phyloP scores from a whole-genome alignment of 2,113 vertebrate genomes.

The Accipiter cooperii region DNA sequence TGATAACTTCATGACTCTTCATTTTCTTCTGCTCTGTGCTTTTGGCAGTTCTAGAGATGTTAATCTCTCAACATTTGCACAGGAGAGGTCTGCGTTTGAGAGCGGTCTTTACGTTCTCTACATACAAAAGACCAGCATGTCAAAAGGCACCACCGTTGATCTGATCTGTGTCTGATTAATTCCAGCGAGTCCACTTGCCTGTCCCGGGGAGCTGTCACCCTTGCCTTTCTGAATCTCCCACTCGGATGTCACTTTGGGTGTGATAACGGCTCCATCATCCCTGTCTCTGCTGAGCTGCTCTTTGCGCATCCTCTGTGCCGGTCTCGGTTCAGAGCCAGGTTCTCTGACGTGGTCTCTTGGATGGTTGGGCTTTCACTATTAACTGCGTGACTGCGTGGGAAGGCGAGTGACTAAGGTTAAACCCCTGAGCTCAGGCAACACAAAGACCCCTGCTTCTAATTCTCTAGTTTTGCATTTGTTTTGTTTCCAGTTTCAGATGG shows the following conservation, averaged over 20 bases:
- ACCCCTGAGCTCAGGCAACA: background rate
- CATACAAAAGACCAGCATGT: background rate
- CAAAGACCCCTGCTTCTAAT: background rate
- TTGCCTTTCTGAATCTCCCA: background rate
- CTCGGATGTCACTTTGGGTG: background rate
- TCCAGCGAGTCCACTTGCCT: background rate
- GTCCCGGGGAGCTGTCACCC: background rate
- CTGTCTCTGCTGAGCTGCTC: background rate
- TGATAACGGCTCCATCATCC: background rate
- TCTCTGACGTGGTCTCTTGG: background rate
- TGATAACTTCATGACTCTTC: slow-evolving; percentile 57
- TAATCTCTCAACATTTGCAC: slow-evolving; percentile 22
- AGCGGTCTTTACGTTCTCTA: background rate
- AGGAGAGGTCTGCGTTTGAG: background rate
- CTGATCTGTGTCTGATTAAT: background rate
- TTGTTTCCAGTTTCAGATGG: background rate
- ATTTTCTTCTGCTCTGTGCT: slow-evolving; percentile 18
- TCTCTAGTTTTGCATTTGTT: background rate
- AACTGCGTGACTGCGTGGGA: background rate
- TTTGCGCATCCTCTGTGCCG: background rate
- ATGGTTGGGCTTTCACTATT: background rate
- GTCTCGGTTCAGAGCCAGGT: background rate
- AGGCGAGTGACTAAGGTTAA: background rate
- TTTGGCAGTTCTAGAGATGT: slow-evolving; percentile 46
- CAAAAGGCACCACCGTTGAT: background rate